Percentiles rank a stretch among this genome's conserved stretches.
These are phyloP conservation scores for Trachelus troglodyta DNA, from an alignment of 2,888 invertebrate species.

Conservation along the genomic window DNA sequence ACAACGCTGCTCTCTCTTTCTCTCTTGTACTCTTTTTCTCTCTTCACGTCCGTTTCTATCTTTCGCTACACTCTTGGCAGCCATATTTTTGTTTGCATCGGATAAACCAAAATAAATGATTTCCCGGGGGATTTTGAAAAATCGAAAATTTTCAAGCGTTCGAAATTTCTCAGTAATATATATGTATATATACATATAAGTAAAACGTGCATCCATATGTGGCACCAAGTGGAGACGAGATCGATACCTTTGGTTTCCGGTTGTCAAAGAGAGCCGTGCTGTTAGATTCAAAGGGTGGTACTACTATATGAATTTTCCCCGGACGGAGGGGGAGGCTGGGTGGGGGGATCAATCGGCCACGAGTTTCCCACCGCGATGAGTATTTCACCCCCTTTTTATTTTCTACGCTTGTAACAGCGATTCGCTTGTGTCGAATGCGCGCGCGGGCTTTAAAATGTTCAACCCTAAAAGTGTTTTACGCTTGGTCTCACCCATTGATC, in stretches of 20 bases:
- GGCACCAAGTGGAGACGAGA: not conserved
- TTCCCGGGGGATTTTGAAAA: not conserved
- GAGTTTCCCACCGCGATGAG: slow-evolving; percentile 4
- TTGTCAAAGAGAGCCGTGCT: not conserved
- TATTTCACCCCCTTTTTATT: slow-evolving; percentile 33
- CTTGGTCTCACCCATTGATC: slow-evolving; percentile 64
- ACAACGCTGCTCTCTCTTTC: slow-evolving; percentile 41
- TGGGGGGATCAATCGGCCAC: not conserved
- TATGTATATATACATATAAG: not conserved
- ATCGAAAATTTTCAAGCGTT: not conserved
- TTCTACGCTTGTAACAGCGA: slow-evolving; percentile 56
- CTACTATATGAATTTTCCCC: not conserved
- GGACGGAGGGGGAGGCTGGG: not conserved
- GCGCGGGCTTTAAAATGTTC: slow-evolving; percentile 60
- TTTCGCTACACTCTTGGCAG: not conserved
- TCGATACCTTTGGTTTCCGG: not conserved
- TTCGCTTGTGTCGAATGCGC: slow-evolving; percentile 37
- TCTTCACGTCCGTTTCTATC: slow-evolving; percentile 7
- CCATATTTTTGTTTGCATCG: slow-evolving; percentile 40
- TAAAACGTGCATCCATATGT: not conserved
- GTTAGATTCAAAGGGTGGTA: not conserved
- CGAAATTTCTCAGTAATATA: not conserved
- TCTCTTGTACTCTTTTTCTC: slow-evolving; percentile 9
- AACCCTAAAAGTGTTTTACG: slow-evolving; percentile 66
- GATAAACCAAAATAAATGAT: slow-evolving; percentile 22